Base-by-base conservation (phyloP, 1,140 invertebrate species). In the Camponotus pennsylvanicus region DNA sequence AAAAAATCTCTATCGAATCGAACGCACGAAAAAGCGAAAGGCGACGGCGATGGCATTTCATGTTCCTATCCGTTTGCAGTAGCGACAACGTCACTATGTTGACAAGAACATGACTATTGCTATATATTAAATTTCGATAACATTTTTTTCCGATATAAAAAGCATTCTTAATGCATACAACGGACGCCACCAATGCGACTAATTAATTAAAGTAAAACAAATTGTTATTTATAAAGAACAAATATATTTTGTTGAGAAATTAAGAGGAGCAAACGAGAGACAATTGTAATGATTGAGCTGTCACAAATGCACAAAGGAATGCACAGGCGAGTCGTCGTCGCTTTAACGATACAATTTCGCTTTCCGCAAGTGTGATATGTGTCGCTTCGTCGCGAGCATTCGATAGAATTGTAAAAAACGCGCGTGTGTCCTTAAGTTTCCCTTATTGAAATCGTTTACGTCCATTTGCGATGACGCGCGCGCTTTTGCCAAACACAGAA, bases 221-320 rank as follows among this genome's bases (percentile, higher is more conserved):
- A 69, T 57, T 57, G 2, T 40, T 70, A 1, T 57, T 71, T 45
- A n/a, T 42, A 21, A 0, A 64, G 13, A 6, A 11, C 4, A 13
- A 13, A 21, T 7, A 13, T n/a, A 13, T 9, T 27, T 80, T 52
- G 37, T 49, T 34, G n/a, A 27, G 6, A 27, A 37, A 66, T 78
- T 13, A 34, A 18, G 40, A 32, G 21, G 52, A 21, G 21, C 15
- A 42, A 49, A 21, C n/a, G 42, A 21, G 6, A 32, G 9, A 34
- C 40, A 59, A 80, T 4, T 34, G 40, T 27, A 32, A 64, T 15
- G 27, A 78, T 8, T 15, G 37, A 80, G 64, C 63, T 80, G 78
- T 80, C 78, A 80, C 78, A 57, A 55, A 70, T 69, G 49, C 64
- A 69, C 78, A 80, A 69, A 80, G 27, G 59, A 67, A 80, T 37